Evolutionary conservation across 1,140 invertebrate genomes (phyloP).

Genomic region (Leptinotarsa lineolata): DNA sequence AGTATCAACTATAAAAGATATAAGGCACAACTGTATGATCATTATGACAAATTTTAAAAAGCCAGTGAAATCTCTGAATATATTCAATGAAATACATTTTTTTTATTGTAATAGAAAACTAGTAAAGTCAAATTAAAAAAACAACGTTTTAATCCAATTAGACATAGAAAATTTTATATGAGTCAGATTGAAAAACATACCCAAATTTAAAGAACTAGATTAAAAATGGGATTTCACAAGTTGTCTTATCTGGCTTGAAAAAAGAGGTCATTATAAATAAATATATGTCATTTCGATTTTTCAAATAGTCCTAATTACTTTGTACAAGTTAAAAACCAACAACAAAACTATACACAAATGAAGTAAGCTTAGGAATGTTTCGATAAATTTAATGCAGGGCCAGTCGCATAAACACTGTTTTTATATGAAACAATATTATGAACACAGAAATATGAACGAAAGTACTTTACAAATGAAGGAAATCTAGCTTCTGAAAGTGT

Average conservation of each 20-base stretch:
- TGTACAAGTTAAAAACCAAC: conserved; percentile 34
- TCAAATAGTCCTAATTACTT: conserved; percentile 27
- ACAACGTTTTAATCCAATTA: no score
- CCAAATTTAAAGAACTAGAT: no score
- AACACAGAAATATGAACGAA: background rate
- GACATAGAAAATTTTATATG: no score
- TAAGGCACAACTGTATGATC: conserved; percentile 40
- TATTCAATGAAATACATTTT: background rate
- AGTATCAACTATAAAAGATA: conserved; percentile 56
- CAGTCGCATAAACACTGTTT: background rate
- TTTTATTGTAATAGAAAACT: no score
- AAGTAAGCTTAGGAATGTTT: conserved; percentile 36
- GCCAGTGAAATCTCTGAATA: background rate
- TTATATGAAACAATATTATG: background rate
- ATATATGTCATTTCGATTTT: conserved; percentile 2
- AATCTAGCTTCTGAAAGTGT: no score
- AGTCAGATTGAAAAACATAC: no score
- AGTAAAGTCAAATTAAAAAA: no score
- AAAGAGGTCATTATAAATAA: conserved; percentile 8
- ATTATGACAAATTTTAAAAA: conserved; percentile 16
- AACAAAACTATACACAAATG: conserved; percentile 38
- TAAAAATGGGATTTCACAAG: no score
- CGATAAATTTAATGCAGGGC: conserved; percentile 11
- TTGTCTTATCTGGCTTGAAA: background rate
- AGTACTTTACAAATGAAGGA: no score